Evolutionary conservation across 2,888 invertebrate species (phyloP).

Genomic region (Proisotoma minuta): DNA sequence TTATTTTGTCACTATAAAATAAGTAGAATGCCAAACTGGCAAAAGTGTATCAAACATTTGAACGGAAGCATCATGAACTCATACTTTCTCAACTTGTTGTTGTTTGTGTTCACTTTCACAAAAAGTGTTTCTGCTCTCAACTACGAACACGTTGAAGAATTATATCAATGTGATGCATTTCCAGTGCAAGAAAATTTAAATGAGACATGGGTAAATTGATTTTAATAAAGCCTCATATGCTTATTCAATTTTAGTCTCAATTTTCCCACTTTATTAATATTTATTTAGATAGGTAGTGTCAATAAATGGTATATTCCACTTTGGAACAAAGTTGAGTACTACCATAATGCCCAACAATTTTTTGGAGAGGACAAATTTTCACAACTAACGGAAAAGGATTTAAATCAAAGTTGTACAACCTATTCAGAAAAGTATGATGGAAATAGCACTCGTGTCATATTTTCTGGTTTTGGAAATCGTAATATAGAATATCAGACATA

Average conservation of each 20-base stretch:
- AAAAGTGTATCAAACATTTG: too few species aligned
- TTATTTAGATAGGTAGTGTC: neutral
- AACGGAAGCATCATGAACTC: too few species aligned
- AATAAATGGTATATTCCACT: slow-evolving; percentile 2
- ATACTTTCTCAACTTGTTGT: too few species aligned
- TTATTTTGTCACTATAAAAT: too few species aligned
- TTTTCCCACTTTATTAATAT: neutral
- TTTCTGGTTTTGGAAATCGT: neutral
- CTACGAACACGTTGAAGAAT: neutral
- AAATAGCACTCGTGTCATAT: neutral
- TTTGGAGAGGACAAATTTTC: neutral
- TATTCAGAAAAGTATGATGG: too few species aligned
- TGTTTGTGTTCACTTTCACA: too few species aligned
- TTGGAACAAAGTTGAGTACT: slow-evolving; percentile 1
- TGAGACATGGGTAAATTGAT: neutral
- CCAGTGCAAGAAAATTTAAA: neutral
- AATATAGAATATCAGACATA: neutral
- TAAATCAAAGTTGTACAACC: neutral
- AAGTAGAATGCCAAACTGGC: too few species aligned
- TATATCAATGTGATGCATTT: neutral
- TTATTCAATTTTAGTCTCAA: neutral
- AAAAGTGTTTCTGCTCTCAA: too few species aligned
- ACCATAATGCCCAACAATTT: neutral
- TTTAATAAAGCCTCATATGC: too few species aligned
- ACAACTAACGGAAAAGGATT: neutral